These are phyloP conservation scores for Myiotriccus ornatus DNA, from an alignment of 2,797 vertebrate species.

Conservation along the genomic window DNA sequence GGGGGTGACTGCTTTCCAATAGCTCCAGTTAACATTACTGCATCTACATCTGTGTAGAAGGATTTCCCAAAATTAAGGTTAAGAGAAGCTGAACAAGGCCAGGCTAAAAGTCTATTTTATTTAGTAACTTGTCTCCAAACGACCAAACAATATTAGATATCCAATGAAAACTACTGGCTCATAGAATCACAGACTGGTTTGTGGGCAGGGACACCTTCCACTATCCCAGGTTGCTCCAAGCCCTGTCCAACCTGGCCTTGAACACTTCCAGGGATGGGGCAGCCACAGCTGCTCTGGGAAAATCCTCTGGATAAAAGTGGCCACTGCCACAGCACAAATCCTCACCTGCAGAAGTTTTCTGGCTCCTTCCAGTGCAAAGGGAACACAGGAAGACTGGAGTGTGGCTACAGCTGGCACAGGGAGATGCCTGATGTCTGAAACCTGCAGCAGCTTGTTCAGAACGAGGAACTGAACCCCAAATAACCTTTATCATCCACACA, in stretches of 20 bases:
- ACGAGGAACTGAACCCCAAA: not conserved
- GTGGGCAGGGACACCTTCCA: not conserved
- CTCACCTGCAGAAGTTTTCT: not conserved
- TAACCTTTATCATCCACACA: not conserved
- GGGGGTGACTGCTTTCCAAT: not conserved
- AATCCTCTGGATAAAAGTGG: not conserved
- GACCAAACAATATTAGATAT: not conserved
- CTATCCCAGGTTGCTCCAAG: not conserved
- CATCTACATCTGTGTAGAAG: not conserved
- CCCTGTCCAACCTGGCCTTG: fast-evolving
- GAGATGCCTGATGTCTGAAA: not conserved
- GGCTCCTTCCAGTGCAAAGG: not conserved
- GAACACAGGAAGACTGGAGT: not conserved
- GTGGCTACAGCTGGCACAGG: not conserved
- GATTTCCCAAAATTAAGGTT: not conserved
- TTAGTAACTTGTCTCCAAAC: not conserved
- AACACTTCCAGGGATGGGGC: not conserved
- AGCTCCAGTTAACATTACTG: not conserved
- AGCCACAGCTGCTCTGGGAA: not conserved
- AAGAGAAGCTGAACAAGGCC: not conserved
- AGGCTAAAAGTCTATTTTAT: not conserved
- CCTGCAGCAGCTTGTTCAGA: not conserved
- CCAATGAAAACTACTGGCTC: not conserved
- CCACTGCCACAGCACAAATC: not conserved
- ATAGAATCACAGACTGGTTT: not conserved